These are phyloP conservation scores for Anguilla marmorata DNA, from an alignment of 2,797 vertebrate genomes.

Conservation along the genomic window DNA sequence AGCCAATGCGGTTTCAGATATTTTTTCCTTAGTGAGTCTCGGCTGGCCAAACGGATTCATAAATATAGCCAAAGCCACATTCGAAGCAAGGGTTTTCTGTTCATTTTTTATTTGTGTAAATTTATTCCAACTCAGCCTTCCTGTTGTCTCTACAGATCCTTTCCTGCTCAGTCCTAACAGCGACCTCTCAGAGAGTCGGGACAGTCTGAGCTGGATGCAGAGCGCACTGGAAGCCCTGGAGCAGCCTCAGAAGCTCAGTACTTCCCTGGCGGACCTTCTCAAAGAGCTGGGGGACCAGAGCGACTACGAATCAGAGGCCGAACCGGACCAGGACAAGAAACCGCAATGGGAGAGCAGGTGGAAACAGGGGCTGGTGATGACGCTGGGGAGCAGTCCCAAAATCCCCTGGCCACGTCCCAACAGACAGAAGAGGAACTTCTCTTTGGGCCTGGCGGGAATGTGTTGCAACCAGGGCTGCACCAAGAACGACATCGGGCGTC, in stretches of 20 bases:
- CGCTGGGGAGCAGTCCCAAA: slow-evolving; percentile 32
- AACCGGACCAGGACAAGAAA: slow-evolving; percentile 1
- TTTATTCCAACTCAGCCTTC: neutral
- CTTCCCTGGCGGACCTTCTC: slow-evolving; percentile 65
- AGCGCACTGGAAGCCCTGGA: neutral
- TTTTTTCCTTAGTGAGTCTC: neutral
- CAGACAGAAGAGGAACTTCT: slow-evolving; percentile 74
- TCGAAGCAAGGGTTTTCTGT: neutral
- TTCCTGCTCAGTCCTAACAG: slow-evolving; percentile 47
- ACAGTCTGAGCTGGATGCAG: slow-evolving; percentile 42
- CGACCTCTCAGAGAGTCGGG: slow-evolving; percentile 41
- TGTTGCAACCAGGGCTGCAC: slow-evolving; percentile 86
- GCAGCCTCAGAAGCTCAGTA: slow-evolving; percentile 35
- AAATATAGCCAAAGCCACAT: neutral
- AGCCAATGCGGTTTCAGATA: neutral
- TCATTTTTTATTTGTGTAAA: neutral
- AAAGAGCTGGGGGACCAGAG: slow-evolving; percentile 39
- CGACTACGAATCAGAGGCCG: slow-evolving; percentile 30
- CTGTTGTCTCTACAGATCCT: slow-evolving; percentile 49
- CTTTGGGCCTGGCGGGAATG: slow-evolving; percentile 70
- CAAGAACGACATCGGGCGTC: slow-evolving; percentile 77
- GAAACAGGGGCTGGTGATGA: slow-evolving; percentile 16
- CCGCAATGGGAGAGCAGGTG: slow-evolving; percentile 20
- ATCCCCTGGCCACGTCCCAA: slow-evolving; percentile 53
- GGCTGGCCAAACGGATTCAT: neutral